These are phyloP conservation scores for Clarias gariepinus DNA, from an alignment of 2,113 vertebrate species.

Conservation along the genomic window DNA sequence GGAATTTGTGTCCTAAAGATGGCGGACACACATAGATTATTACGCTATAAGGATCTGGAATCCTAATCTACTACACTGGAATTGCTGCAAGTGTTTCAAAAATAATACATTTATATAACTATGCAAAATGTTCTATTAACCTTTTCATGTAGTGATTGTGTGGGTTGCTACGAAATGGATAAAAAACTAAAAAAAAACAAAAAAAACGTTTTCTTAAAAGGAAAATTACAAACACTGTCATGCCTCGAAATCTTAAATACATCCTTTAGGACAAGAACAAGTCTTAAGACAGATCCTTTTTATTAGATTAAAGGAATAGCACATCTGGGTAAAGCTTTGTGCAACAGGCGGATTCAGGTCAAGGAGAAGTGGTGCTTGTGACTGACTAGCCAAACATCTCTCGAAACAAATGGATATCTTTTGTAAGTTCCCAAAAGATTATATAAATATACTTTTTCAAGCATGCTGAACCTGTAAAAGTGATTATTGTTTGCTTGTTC, in stretches of 20 bases:
- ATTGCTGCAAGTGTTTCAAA: not conserved
- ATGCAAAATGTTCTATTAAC: not conserved
- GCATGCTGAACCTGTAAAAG: not conserved
- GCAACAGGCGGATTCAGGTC: conserved; percentile 5
- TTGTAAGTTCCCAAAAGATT: not conserved
- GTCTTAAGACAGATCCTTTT: conserved; percentile 9
- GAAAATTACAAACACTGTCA: not conserved
- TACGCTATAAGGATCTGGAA: not conserved
- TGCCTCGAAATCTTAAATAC: not conserved
- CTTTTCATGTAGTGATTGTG: not conserved
- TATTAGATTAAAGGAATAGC: conserved; percentile 8
- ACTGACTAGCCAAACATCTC: conserved; percentile 8
- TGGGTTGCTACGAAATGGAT: not conserved
- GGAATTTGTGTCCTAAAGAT: not conserved
- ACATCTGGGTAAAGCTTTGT: not conserved
- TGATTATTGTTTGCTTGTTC: not conserved
- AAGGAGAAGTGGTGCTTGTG: not conserved
- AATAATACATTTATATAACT: not conserved
- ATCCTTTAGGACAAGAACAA: not conserved
- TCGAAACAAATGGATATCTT: not conserved
- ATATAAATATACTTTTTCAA: not conserved
- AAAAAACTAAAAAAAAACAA: too few species aligned
- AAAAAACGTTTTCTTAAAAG: not conserved
- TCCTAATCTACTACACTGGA: not conserved
- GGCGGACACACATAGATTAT: not conserved